These are phyloP conservation scores for Toxostoma redivivum DNA, from an alignment of 2,113 vertebrate genomes.

Conservation along the genomic window DNA sequence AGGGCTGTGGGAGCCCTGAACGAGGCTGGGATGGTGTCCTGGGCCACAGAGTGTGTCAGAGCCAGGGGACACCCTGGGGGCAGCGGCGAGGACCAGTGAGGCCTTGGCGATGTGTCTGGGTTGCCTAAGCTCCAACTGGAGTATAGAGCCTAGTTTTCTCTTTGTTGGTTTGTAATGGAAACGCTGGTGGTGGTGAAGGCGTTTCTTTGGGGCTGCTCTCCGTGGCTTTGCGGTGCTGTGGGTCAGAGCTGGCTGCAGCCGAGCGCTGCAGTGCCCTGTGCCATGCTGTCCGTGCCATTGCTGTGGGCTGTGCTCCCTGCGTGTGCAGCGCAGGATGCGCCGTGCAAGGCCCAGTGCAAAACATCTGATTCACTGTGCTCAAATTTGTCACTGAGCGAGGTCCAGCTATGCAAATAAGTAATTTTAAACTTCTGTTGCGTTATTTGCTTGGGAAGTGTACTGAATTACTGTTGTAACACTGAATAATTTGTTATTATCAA, in stretches of 20 bases:
- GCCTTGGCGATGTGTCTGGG: background rate
- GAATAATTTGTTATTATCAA: background rate
- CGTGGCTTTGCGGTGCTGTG: background rate
- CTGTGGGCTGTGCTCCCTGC: background rate
- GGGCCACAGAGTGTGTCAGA: rapidly evolving
- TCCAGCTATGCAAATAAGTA: background rate
- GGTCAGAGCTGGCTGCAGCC: background rate
- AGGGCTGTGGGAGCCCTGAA: background rate
- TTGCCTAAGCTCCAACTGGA: background rate
- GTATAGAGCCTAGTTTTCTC: background rate
- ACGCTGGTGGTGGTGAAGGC: background rate
- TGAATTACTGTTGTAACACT: background rate
- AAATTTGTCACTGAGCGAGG: background rate
- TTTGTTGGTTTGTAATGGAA: background rate
- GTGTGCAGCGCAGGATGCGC: rapidly evolving
- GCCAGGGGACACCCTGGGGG: rapidly evolving
- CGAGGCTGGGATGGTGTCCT: background rate
- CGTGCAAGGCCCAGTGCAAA: background rate
- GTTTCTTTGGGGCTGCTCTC: background rate
- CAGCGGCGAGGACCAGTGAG: rapidly evolving
- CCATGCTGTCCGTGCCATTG: background rate
- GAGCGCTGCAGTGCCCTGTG: rapidly evolving
- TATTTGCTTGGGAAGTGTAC: background rate
- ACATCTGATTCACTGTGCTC: background rate
- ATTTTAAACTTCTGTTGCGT: background rate